phyloP scores from a whole-genome alignment of 1,140 invertebrate species.

The Littorina saxatilis region DNA sequence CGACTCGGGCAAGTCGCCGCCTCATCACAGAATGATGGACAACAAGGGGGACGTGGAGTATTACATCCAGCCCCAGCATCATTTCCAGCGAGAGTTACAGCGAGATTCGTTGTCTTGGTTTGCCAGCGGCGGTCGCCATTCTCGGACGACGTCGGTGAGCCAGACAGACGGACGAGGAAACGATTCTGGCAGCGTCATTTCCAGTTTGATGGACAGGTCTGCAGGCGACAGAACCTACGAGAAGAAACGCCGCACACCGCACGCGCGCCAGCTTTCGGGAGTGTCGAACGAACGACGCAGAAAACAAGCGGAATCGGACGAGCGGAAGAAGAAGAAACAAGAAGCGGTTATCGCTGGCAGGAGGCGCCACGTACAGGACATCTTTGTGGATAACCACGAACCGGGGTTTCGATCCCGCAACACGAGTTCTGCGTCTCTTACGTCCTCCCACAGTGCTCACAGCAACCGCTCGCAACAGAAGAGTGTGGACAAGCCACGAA shows the following conservation, averaged over 20 bases:
- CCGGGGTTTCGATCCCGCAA: too few species aligned
- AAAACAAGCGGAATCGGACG: background rate
- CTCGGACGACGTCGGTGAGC: background rate
- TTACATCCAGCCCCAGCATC: background rate
- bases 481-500: background rate
- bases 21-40: background rate
- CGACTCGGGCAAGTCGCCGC: background rate
- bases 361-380: slow-evolving; percentile 29
- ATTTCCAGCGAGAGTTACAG: background rate
- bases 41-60: background rate
- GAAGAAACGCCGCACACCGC: background rate
- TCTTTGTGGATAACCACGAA: background rate
- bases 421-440: background rate
- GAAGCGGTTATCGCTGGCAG: background rate
- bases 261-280: background rate
- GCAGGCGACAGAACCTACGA: background rate
- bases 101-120: background rate
- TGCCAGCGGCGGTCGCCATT: background rate
- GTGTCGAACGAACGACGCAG: background rate
- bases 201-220: background rate
- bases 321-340: background rate
- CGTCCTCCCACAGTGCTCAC: background rate
- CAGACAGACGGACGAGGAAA: background rate
- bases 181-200: background rate
- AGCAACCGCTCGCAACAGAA: too few species aligned